Evolutionary conservation across 2,888 invertebrate species (phyloP).

Genomic region (Fragum fragum): DNA sequence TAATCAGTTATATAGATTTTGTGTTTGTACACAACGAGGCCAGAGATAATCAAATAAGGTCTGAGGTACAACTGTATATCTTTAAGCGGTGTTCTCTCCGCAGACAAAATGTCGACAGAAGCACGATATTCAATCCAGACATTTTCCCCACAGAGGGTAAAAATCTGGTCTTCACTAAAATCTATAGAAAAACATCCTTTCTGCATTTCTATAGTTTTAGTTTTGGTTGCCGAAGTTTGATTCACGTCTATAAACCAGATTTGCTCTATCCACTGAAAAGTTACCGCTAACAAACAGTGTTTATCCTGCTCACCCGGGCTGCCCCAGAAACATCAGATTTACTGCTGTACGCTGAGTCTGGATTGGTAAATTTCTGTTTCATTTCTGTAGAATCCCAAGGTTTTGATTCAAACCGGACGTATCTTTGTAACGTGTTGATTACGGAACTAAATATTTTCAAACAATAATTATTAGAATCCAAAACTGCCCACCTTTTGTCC

Average conservation of each 20-base stretch:
- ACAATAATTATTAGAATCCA: neutral
- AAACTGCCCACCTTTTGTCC: neutral
- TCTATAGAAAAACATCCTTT: neutral
- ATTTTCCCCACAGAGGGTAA: neutral
- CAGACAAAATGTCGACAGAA: neutral
- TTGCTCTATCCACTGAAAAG: neutral
- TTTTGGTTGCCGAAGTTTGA: neutral
- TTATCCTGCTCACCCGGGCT: neutral
- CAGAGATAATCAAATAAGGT: neutral
- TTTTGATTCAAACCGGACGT: neutral
- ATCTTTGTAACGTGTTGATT: neutral
- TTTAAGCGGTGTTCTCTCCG: neutral
- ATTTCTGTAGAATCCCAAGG: constrained; percentile 8
- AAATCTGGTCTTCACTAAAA: neutral
- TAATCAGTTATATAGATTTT: neutral
- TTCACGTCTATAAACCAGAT: neutral
- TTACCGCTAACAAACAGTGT: neutral
- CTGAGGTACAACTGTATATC: neutral
- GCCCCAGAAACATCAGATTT: neutral
- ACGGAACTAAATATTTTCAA: neutral
- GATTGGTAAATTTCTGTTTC: neutral
- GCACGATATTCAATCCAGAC: neutral
- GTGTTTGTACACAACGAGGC: neutral
- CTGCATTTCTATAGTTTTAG: neutral
- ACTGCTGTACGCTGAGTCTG: neutral